These are phyloP conservation scores for Crotalus helleri DNA, from an alignment of 2,113 vertebrate species.

Conservation along the genomic window DNA sequence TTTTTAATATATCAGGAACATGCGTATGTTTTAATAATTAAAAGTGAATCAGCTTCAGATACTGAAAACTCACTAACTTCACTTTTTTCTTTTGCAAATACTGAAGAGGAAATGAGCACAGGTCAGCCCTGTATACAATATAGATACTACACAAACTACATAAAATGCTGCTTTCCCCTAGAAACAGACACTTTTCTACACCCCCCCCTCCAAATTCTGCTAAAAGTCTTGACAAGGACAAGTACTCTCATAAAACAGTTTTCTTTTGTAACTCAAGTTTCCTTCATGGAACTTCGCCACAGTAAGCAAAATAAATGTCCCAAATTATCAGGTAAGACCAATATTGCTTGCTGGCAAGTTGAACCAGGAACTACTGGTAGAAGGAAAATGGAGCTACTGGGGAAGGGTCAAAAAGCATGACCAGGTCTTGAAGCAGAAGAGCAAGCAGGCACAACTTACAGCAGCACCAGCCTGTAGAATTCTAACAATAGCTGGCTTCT, in stretches of 20 bases:
- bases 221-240: background rate
- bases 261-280: background rate
- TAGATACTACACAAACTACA: background rate
- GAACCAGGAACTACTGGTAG: background rate
- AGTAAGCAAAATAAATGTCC: background rate
- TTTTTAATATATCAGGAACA: background rate
- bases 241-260: background rate
- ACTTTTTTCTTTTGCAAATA: background rate
- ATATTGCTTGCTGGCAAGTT: background rate
- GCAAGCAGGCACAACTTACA: background rate
- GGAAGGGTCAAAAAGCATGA: background rate
- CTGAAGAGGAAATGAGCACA: too few species aligned
- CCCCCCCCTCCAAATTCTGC: background rate
- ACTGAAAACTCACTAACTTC: background rate
- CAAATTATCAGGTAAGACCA: background rate
- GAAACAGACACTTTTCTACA: background rate
- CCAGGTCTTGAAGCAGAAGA: background rate
- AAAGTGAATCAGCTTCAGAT: background rate
- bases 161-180: background rate
- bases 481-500: background rate
- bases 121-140: background rate
- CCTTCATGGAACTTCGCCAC: background rate
- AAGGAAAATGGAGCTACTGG: background rate
- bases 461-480: background rate
- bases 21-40: background rate